phyloP scores from a whole-genome alignment of 2,797 vertebrate species.

The Peromyscus aztecus region DNA sequence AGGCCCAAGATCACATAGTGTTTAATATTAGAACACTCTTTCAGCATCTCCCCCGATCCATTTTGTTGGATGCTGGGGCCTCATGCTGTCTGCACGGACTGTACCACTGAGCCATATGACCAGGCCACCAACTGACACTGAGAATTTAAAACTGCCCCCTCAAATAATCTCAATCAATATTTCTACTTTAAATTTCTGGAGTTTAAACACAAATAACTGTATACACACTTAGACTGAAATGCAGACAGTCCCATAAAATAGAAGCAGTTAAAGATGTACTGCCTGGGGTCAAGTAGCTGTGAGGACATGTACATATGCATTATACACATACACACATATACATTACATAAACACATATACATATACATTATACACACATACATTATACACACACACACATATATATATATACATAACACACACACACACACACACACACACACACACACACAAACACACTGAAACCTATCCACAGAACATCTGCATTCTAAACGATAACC shows the following conservation, averaged over 20 bases:
- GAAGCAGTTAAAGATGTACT: slow-evolving; percentile 31
- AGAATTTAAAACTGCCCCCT: slow-evolving; percentile 23
- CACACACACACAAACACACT: background rate
- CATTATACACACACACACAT: too few relatives aligned
- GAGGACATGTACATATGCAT: background rate
- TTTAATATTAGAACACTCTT: background rate
- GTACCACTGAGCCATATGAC: background rate
- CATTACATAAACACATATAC: too few relatives aligned
- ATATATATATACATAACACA: too few relatives aligned
- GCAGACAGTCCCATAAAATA: background rate
- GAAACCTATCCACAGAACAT: background rate
- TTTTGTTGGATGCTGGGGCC: background rate
- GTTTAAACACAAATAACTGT: slow-evolving; percentile 40
- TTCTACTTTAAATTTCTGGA: slow-evolving; percentile 21
- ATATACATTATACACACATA: too few relatives aligned
- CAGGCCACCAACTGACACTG: background rate
- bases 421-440: too few relatives aligned
- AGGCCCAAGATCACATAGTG: background rate
- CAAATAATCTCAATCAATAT: slow-evolving; percentile 2
- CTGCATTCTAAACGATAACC: slow-evolving; percentile 61
- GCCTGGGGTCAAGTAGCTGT: background rate
- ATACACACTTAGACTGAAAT: slow-evolving; percentile 11
- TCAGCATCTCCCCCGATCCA: background rate
- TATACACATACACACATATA: too few relatives aligned
- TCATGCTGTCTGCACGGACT: background rate